Evolutionary conservation across 2,888 invertebrate species (phyloP).

Genomic region (Danaus chrysippus): DNA sequence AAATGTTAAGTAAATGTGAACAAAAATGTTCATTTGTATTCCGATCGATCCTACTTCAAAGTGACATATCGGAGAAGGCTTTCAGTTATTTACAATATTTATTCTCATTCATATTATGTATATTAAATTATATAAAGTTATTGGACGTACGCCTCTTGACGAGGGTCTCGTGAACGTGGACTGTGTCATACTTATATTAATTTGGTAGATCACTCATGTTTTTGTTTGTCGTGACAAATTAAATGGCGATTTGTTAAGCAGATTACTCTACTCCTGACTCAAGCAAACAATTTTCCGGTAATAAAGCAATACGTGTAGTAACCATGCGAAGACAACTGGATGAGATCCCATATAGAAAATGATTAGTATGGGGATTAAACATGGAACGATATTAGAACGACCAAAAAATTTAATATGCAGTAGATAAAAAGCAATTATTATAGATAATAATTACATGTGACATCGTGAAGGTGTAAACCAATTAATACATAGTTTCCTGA

Average conservation of each 20-base stretch:
- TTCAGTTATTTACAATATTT: slow-evolving; percentile 33
- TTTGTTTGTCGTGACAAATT: slow-evolving; percentile 3
- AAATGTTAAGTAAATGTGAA: slow-evolving; percentile 5
- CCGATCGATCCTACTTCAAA: slow-evolving; percentile 6
- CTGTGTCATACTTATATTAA: slow-evolving; percentile 24
- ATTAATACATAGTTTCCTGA: too few species aligned
- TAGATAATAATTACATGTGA: too few species aligned
- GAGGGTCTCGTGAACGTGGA: slow-evolving; percentile 36
- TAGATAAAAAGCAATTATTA: too few species aligned
- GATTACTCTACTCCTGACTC: too few species aligned
- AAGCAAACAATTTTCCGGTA: not conserved
- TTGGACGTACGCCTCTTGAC: slow-evolving; percentile 40
- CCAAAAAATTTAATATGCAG: too few species aligned
- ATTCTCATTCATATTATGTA: slow-evolving; percentile 34
- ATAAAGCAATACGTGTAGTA: not conserved
- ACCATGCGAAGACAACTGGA: too few species aligned
- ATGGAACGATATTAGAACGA: too few species aligned
- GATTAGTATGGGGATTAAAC: too few species aligned
- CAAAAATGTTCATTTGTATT: slow-evolving; percentile 6
- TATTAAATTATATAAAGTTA: slow-evolving; percentile 38
- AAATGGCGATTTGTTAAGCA: not conserved
- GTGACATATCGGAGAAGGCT: slow-evolving; percentile 13
- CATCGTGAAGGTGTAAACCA: too few species aligned
- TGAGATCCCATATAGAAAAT: too few species aligned
- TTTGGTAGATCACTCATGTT: slow-evolving; percentile 18